Conservation (phyloP, 2,888 invertebrate species). For the Andrena fulva region DNA sequence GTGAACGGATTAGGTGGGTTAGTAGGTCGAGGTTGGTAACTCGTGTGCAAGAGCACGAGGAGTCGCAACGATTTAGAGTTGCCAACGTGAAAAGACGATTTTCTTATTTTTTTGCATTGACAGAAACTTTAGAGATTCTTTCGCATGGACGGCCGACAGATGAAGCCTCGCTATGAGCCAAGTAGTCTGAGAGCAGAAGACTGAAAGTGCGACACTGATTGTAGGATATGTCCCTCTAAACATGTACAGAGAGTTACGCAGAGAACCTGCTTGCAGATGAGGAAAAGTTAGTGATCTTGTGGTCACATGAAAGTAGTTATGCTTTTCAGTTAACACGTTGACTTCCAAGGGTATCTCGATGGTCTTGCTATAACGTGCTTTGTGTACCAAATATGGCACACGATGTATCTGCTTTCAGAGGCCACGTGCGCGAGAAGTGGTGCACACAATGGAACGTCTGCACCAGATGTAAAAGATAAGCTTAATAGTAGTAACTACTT, state of each 20-base stretch:
- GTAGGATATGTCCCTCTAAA: background rate
- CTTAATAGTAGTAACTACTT: too few relatives aligned
- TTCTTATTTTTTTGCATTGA: background rate
- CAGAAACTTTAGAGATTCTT: background rate
- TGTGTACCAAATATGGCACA: too few relatives aligned
- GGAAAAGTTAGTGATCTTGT: background rate
- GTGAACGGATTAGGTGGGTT: conserved; percentile 60
- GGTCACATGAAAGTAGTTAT: too few relatives aligned
- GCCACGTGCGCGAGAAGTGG: too few relatives aligned
- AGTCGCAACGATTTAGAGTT: conserved; percentile 11
- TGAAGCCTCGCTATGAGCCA: background rate
- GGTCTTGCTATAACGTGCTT: too few relatives aligned
- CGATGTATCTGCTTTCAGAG: too few relatives aligned
- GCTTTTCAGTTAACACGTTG: too few relatives aligned
- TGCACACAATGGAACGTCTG: too few relatives aligned
- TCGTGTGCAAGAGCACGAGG: conserved; percentile 9
- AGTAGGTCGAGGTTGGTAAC: conserved; percentile 63
- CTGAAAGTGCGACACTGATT: too few relatives aligned
- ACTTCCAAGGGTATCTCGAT: too few relatives aligned
- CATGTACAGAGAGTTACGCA: background rate
- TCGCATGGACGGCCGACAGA: background rate
- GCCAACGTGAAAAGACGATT: background rate
- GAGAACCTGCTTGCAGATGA: background rate
- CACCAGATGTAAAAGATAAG: too few relatives aligned
- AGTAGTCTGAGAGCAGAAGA: background rate